A percentile compares a stretch with the other conserved stretches of the same genome.
phyloP scores from a whole-genome alignment of 2,113 vertebrate genomes.

The Brachypteracias leptosomus region DNA sequence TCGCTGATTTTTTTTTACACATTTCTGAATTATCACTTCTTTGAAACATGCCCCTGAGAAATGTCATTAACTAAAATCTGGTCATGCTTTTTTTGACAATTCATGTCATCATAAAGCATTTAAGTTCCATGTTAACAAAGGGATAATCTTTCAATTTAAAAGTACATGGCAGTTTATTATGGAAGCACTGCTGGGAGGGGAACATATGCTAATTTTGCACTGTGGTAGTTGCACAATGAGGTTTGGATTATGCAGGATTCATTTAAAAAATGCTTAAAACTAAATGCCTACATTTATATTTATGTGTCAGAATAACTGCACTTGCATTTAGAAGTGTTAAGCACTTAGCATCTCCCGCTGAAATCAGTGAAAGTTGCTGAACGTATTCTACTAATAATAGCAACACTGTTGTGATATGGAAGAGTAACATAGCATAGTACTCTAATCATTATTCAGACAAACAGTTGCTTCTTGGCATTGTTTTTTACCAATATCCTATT shows the following conservation, averaged over 20 bases:
- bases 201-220: neutral
- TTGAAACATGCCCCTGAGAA: neutral
- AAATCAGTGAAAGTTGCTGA: neutral
- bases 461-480: neutral
- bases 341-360: neutral
- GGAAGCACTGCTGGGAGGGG: neutral
- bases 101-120: neutral
- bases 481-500: neutral
- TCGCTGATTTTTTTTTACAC: neutral
- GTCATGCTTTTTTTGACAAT: neutral
- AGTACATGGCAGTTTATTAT: neutral
- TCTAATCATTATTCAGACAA: neutral
- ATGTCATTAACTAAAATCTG: slow-evolving; percentile 21
- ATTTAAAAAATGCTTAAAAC: neutral
- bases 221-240: neutral
- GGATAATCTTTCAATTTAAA: neutral
- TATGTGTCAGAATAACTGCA: neutral
- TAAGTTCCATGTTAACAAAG: neutral
- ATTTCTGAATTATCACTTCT: slow-evolving; percentile 27
- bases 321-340: neutral
- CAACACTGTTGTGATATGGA: neutral
- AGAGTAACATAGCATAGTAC: neutral
- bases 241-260: neutral
- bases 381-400: neutral
- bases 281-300: neutral